Base-by-base conservation (phyloP, 2,113 vertebrate genomes). In the Aphelocoma coerulescens region DNA sequence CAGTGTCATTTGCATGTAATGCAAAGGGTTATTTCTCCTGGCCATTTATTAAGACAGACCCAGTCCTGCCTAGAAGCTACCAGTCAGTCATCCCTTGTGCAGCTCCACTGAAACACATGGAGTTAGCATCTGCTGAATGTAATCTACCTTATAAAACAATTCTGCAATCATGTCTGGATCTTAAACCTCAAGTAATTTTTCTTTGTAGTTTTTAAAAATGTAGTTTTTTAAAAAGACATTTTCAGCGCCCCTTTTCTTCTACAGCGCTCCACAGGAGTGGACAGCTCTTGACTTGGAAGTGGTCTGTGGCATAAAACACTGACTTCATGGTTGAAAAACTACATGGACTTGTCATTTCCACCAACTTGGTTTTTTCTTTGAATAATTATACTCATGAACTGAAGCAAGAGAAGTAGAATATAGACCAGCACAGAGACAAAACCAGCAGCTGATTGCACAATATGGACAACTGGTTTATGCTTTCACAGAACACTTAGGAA, bases 241-340 rank as follows among this genome's bases (percentile, higher is more conserved):
- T 23, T 51, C 26, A 51, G 15, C 66, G 14, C 16, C 63, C 21
- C 33, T 55, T 92, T 71, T 66, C 48, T n/a, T 44, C 37, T 66
- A 16, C 24, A 30, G 32, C 0, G 0, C 39, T 71, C 74, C 46
- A 24, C 27, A 26, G 27, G 22, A 58, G 43, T 10, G 35, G 52
- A 41, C 43, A 63, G 7, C 8, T 71, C 43, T 32, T 67, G 75
- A 49, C 52, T 54, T 15, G 27, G 32, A 58, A 58, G 51, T 21
- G 48, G n/a, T 35, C 26, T 85, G 37, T n/a, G 11, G 23, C 3
- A 1, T 4, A 59, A 67, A 82, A 51, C 52, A 44, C 57, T 30
- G 65, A 78, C 44, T 85, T 62, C n/a, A 41, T 62, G 57, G 30
- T 11, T 69, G 55, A 57, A 85, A 62, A 74, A 54, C 17, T 48